These are phyloP conservation scores for Papilio polytes DNA, from an alignment of 1,140 invertebrate species.

Conservation along the genomic window DNA sequence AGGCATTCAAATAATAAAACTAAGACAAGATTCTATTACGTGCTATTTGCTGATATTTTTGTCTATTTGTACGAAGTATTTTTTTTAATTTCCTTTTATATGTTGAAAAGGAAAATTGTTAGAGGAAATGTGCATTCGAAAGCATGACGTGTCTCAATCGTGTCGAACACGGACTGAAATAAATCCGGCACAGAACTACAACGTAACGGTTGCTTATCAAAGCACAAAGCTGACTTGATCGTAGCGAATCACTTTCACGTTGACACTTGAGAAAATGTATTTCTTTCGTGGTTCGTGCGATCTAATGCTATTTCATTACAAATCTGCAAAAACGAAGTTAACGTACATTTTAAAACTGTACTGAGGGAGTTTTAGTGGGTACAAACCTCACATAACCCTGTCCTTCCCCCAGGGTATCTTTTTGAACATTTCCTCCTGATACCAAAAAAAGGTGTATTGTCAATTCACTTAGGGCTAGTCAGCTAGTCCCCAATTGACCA, in stretches of 20 bases:
- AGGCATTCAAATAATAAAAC: background rate
- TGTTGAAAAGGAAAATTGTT: background rate
- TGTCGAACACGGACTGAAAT: background rate
- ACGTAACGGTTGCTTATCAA: constrained; percentile 25
- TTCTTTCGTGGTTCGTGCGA: background rate
- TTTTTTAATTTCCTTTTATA: background rate
- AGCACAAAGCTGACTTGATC: constrained; percentile 22
- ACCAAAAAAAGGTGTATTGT: too few species aligned
- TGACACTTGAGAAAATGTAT: constrained; percentile 10
- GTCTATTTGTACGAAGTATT: background rate
- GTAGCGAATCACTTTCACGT: constrained; percentile 38
- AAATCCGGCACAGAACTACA: background rate
- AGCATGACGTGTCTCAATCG: background rate
- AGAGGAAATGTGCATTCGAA: background rate
- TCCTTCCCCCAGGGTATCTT: too few species aligned
- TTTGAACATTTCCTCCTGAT: too few species aligned
- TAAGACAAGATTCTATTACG: background rate
- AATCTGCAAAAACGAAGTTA: background rate
- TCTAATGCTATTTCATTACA: background rate
- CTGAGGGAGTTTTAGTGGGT: too few species aligned
- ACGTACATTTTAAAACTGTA: too few species aligned
- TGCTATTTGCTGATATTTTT: background rate
- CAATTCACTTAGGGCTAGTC: too few species aligned
- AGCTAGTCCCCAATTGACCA: too few species aligned
- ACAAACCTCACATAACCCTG: too few species aligned